A percentile compares a stretch with the other conserved stretches of the same genome.
Evolutionary conservation across 2,888 invertebrate species (phyloP).

Genomic region (Pachydiplax longipennis): DNA sequence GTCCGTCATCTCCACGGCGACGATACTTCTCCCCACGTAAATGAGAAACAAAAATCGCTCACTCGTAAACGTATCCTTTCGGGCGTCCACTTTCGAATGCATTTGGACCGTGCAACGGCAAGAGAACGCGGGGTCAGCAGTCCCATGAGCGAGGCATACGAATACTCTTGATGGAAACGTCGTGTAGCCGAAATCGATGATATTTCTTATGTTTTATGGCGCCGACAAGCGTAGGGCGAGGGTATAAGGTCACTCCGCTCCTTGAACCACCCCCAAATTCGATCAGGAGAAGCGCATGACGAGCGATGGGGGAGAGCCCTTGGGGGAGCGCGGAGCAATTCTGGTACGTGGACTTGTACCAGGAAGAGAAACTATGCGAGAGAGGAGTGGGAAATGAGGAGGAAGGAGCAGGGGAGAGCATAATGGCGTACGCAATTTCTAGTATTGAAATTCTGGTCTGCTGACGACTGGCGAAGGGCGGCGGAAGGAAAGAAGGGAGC

Average conservation of each 20-base stretch:
- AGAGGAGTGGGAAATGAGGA: slow-evolving; percentile 21
- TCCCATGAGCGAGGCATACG: not conserved
- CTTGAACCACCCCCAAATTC: slow-evolving; percentile 16
- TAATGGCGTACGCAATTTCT: slow-evolving; percentile 46
- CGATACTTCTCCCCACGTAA: too few species aligned
- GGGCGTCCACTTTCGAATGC: too few species aligned
- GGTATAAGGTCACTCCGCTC: slow-evolving; percentile 5
- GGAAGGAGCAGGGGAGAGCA: slow-evolving; percentile 47
- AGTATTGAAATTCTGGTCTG: slow-evolving; percentile 48
- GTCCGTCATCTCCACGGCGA: too few species aligned
- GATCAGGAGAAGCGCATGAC: slow-evolving; percentile 2
- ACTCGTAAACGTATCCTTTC: too few species aligned
- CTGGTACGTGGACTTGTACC: slow-evolving; percentile 47
- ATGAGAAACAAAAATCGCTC: too few species aligned
- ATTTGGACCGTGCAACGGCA: too few species aligned
- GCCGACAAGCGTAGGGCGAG: not conserved
- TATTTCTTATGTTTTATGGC: slow-evolving; percentile 29
- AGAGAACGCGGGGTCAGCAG: too few species aligned
- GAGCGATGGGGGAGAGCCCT: not conserved
- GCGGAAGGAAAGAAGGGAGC: not conserved
- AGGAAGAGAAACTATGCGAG: slow-evolving; percentile 51
- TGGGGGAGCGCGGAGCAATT: not conserved
- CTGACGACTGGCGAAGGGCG: too few species aligned
- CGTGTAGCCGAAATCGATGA: slow-evolving; percentile 4
- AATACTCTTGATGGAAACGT: slow-evolving; percentile 1